These are phyloP conservation scores for Eulimnadia texana DNA, from an alignment of 1,140 invertebrate species.

Conservation along the genomic window DNA sequence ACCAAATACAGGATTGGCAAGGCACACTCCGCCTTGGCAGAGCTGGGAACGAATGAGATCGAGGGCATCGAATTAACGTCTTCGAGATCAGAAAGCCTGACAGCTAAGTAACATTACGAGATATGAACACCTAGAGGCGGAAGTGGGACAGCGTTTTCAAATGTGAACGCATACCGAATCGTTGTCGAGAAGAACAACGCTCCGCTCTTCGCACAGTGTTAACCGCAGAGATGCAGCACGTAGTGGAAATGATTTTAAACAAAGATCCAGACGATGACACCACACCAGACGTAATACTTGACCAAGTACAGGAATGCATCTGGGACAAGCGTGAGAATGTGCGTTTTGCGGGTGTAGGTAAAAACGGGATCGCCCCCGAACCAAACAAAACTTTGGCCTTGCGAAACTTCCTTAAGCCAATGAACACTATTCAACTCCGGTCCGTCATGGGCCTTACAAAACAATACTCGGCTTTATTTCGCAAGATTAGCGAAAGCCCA, in stretches of 20 bases:
- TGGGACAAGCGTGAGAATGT: constrained; percentile 15
- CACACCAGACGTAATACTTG: neutral
- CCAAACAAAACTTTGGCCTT: constrained; percentile 12
- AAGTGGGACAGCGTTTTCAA: constrained; percentile 9
- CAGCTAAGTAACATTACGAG: neutral
- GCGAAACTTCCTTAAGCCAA: constrained; percentile 15
- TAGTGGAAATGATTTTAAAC: neutral
- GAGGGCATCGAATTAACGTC: neutral
- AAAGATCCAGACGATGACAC: neutral
- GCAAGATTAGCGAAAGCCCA: neutral
- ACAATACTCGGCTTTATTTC: constrained; percentile 2
- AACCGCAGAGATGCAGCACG: neutral
- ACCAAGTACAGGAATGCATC: neutral
- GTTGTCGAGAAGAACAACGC: neutral
- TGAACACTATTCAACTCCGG: neutral
- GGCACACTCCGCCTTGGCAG: neutral
- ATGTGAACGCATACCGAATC: neutral
- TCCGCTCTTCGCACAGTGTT: constrained; percentile 5
- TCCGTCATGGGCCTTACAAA: constrained; percentile 12
- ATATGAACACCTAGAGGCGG: neutral
- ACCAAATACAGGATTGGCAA: neutral
- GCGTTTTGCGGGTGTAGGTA: constrained; percentile 22
- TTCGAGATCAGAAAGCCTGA: neutral
- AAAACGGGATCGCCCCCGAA: constrained; percentile 16
- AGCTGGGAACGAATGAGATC: neutral